These are phyloP conservation scores for Coptotermes formosanus DNA, from an alignment of 1,140 invertebrate genomes.

Conservation along the genomic window DNA sequence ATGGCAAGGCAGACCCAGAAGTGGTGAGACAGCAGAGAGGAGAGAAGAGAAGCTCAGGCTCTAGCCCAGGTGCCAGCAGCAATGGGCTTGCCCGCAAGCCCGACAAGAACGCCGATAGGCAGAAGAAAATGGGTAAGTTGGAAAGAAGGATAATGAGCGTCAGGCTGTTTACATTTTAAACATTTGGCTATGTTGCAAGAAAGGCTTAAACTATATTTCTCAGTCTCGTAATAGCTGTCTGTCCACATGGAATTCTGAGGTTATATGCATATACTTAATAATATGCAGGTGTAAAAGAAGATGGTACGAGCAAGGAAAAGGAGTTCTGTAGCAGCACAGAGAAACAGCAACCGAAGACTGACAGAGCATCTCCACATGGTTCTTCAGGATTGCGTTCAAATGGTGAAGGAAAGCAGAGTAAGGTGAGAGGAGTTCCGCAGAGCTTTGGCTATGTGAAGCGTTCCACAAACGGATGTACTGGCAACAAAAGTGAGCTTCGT, in stretches of 20 bases:
- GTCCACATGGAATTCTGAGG: too few relatives aligned
- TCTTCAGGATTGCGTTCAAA: slow-evolving; percentile 22
- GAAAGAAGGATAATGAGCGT: not conserved
- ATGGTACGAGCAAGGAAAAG: slow-evolving; percentile 30
- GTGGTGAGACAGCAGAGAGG: slow-evolving; percentile 28
- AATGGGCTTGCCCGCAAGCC: slow-evolving; percentile 39
- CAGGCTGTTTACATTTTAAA: not conserved
- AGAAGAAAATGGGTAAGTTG: slow-evolving; percentile 29
- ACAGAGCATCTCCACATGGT: slow-evolving; percentile 23
- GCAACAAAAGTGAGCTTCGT: slow-evolving; percentile 55
- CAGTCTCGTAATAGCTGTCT: too few relatives aligned
- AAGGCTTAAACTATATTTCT: too few relatives aligned
- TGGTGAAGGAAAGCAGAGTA: slow-evolving; percentile 49
- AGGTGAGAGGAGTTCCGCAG: slow-evolving; percentile 64
- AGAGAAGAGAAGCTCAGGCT: slow-evolving; percentile 26
- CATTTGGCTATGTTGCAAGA: not conserved
- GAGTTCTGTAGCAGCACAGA: slow-evolving; percentile 37
- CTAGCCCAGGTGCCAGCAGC: slow-evolving; percentile 20
- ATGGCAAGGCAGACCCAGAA: slow-evolving; percentile 40
- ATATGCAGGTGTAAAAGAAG: slow-evolving; percentile 26
- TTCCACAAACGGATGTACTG: slow-evolving; percentile 42
- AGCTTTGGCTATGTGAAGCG: slow-evolving; percentile 82
- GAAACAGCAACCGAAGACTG: slow-evolving; percentile 24
- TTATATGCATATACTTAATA: too few relatives aligned
- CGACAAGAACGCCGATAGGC: slow-evolving; percentile 38